Base-by-base conservation (phyloP, 2,888 invertebrate genomes). In the Cephus pulcher region DNA sequence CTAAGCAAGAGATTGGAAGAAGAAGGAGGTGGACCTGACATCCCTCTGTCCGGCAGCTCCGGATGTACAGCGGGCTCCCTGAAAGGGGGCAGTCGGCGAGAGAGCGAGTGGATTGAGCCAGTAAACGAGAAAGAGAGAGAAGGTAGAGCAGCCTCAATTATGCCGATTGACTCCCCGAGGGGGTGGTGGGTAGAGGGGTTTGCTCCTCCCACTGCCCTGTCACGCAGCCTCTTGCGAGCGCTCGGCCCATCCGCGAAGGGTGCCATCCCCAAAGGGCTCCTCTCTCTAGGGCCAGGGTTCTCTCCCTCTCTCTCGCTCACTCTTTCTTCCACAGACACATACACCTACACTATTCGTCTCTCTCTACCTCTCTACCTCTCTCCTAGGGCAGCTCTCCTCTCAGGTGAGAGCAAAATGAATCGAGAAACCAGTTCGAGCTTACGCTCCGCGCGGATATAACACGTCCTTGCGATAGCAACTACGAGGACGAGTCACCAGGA, bases 191-290 rank as follows among this genome's bases (percentile, higher is more conserved):
- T 86, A 86, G 89, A 86, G 88, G 88, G 83, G 84, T 84, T 87
- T 79, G 89, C 90, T 90, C 90, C 90, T 90, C 90, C 90, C 86
- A 90, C 90, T 82, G 85, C 83, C 83, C 86, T 78, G 82, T 89
- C 90, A 90, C 89, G 89, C 88, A 89, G 87, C 87, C 82, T 83
- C 83, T 82, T 80, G 73, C 71, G 71, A 32, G 71, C 69, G 73
- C 33, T 71, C 32, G n/a, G 37, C 74, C 74, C 34, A 34, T 35
- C 74, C 34, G 74, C 79, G 69, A 71, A 79, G 82, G 83, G 79
- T 84, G 81, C 78, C 79, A 82, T 80, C 79, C 80, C 82, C 74
- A 75, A 56, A 56, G 73, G 75, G 33, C 12, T 71, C 71, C 71
- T 32, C 32, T 33, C 71, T 33, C 71, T 71, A 32, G 71, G 71